A percentile compares a stretch with the other conserved stretches of the same genome.
These are phyloP conservation scores for Gymnodraco acuticeps DNA, from an alignment of 2,797 vertebrate species.

Conservation along the genomic window DNA sequence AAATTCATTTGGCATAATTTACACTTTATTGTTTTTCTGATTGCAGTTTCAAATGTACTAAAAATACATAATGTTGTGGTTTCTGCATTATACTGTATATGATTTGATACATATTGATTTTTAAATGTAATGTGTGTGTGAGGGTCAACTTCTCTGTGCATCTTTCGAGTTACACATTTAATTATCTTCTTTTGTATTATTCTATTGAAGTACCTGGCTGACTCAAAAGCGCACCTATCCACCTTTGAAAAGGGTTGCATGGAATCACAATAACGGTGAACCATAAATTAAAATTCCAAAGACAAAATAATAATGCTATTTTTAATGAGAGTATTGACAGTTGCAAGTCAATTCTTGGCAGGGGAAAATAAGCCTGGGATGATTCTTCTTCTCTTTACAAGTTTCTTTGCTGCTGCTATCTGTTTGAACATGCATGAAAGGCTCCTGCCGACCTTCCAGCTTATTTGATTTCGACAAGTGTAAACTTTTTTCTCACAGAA, in stretches of 20 bases:
- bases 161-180: slow-evolving; percentile 1
- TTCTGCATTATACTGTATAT: too few relatives aligned
- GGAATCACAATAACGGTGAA: slow-evolving; percentile 66
- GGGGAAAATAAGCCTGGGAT: slow-evolving; percentile 65
- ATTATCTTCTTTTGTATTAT: slow-evolving; percentile 56
- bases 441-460: slow-evolving; percentile 63
- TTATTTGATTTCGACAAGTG: slow-evolving; percentile 73
- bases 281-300: slow-evolving; percentile 78
- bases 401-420: slow-evolving; percentile 55
- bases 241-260: slow-evolving; percentile 21
- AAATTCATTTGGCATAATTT: too few relatives aligned
- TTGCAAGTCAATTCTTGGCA: slow-evolving; percentile 56
- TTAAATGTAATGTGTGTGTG: background rate
- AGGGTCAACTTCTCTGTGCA: slow-evolving; percentile 32
- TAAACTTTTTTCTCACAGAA: slow-evolving; percentile 68
- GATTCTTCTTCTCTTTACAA: slow-evolving; percentile 43
- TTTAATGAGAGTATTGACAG: slow-evolving; percentile 74
- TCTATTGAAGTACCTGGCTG: slow-evolving; percentile 55
- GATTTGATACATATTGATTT: background rate
- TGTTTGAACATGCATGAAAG: slow-evolving; percentile 81
- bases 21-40: background rate
- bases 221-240: slow-evolving; percentile 48
- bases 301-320: slow-evolving; percentile 61
- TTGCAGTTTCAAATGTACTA: background rate
- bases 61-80: background rate